Evolutionary conservation across 2,797 vertebrate genomes (phyloP).

Genomic region (Helostoma temminkii): DNA sequence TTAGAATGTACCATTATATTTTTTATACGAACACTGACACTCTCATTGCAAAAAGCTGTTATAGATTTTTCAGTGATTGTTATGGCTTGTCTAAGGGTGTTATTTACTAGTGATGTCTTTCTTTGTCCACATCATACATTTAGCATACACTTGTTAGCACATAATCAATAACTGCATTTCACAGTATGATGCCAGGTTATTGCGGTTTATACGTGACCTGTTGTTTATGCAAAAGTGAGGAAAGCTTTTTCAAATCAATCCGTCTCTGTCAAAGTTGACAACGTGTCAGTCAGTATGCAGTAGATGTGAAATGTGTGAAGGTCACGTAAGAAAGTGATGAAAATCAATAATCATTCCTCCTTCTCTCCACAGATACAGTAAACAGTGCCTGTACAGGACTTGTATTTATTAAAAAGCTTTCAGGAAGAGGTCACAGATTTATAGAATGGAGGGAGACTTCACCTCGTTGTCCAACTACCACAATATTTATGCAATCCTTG

Average conservation of each 20-base stretch:
- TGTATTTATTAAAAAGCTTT: slow-evolving; percentile 14
- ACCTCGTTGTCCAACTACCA: too few species aligned
- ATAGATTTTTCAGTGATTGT: neutral
- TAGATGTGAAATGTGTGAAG: slow-evolving; percentile 40
- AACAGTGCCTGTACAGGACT: neutral
- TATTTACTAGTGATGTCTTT: neutral
- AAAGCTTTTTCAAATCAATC: slow-evolving; percentile 9
- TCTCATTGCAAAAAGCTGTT: neutral
- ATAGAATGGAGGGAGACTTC: too few species aligned
- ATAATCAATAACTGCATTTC: neutral
- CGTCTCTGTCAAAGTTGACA: slow-evolving; percentile 30
- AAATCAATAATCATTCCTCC: slow-evolving; percentile 55
- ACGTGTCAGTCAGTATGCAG: slow-evolving; percentile 39
- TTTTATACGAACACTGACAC: neutral
- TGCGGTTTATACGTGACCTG: slow-evolving; percentile 13
- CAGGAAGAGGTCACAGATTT: slow-evolving; percentile 26
- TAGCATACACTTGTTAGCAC: slow-evolving; percentile 4
- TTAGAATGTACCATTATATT: neutral
- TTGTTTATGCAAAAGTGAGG: slow-evolving; percentile 10
- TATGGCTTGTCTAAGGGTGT: neutral
- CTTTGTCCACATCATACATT: neutral
- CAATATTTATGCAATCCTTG: too few species aligned
- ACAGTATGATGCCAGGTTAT: neutral
- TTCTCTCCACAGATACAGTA: slow-evolving; percentile 4
- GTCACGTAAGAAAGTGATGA: slow-evolving; percentile 58